A percentile compares a stretch with the other conserved stretches of the same genome.
Conservation (phyloP, 2,113 vertebrate species). For the Aptenodytes forsteri region DNA sequence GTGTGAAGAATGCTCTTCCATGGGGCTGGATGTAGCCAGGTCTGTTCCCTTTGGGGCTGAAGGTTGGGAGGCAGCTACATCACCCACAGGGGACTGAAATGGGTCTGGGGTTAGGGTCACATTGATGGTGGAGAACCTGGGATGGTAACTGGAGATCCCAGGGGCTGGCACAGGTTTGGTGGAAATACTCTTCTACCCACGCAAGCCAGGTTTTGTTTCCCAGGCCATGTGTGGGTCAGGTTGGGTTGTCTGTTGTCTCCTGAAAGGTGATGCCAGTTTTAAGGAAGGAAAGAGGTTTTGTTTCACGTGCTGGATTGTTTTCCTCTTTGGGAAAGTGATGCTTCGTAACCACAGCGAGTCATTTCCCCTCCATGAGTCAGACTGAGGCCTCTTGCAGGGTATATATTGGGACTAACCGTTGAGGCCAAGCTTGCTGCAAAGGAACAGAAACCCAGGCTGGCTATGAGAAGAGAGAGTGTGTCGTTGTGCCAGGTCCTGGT, state of each 20-base stretch:
- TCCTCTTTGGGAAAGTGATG: neutral
- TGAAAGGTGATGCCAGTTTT: neutral
- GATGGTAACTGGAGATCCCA: neutral
- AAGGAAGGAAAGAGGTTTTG: neutral
- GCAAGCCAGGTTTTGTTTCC: neutral
- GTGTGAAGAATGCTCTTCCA: rapidly evolving
- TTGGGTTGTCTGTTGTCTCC: neutral
- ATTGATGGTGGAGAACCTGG: neutral
- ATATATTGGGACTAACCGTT: neutral
- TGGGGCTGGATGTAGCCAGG: neutral
- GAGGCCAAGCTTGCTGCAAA: neutral
- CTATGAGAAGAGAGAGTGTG: neutral
- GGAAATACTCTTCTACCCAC: neutral
- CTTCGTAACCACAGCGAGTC: neutral
- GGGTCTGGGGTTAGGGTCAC: too few species aligned
- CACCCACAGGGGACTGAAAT: neutral
- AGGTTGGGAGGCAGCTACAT: neutral
- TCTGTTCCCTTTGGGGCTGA: neutral
- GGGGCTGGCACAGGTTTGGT: neutral
- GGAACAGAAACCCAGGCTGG: slow-evolving; percentile 2
- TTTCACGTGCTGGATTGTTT: neutral
- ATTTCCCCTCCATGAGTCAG: slow-evolving; percentile 27
- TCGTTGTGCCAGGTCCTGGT: neutral
- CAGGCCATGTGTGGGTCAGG: rapidly evolving
- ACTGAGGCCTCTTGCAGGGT: neutral